Evolutionary conservation across 2,797 vertebrate species (phyloP).

Genomic region (Holocentrus rufus): DNA sequence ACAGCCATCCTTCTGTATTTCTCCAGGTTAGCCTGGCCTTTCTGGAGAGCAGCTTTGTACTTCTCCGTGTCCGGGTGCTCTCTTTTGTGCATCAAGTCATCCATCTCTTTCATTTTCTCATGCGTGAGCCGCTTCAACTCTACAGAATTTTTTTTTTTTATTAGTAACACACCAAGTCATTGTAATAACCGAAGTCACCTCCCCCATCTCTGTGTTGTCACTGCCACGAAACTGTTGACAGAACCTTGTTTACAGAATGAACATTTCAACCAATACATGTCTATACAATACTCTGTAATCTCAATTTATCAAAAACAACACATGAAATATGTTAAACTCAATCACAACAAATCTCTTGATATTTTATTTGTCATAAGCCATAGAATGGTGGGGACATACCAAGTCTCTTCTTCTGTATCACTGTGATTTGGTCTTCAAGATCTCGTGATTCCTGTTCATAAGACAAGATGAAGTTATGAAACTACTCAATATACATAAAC

Average conservation of each 20-base stretch:
- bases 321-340: not conserved
- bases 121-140: conserved; percentile 80
- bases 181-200: no score
- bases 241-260: not conserved
- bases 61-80: conserved; percentile 72
- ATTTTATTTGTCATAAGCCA: not conserved
- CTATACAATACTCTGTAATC: not conserved
- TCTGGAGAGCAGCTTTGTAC: conserved; percentile 75
- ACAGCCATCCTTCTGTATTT: conserved; percentile 80
- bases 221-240: no score
- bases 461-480: not conserved
- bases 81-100: conserved; percentile 72
- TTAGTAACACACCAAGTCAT: not conserved
- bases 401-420: conserved; percentile 80
- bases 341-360: not conserved
- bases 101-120: conserved; percentile 81
- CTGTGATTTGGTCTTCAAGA: conserved; percentile 80
- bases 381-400: conserved; percentile 63
- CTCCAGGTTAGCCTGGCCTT: conserved; percentile 78
- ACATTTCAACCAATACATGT: not conserved
- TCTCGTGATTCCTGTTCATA: conserved; percentile 75
- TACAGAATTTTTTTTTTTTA: no score
- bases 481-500: not conserved
- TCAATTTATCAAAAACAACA: not conserved
- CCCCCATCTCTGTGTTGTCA: no score